Conservation (phyloP, 2,888 invertebrate genomes). For the Clunio marinus region DNA sequence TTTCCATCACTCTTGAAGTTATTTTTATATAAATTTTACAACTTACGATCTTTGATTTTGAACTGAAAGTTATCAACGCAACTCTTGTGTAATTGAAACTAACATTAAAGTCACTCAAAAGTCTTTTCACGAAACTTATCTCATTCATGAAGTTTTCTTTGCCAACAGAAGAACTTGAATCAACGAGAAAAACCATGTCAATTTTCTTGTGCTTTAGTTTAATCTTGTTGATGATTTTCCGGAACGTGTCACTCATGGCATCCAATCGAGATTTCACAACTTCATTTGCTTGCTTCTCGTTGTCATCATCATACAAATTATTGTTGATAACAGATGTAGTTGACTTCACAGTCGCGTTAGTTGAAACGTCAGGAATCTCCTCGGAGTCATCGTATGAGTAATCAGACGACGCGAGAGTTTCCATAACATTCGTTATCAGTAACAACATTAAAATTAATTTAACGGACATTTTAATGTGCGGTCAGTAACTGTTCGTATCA, state of each 20-base stretch:
- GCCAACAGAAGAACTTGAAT: constrained; percentile 66
- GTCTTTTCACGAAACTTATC: constrained; percentile 62
- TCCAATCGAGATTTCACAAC: constrained; percentile 55
- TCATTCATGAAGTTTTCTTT: constrained; percentile 62
- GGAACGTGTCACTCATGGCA: constrained; percentile 55
- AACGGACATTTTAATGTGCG: constrained; percentile 1
- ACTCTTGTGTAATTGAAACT: constrained; percentile 61
- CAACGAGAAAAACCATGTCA: constrained; percentile 65
- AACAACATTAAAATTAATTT: constrained; percentile 23
- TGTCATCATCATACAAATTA: neutral
- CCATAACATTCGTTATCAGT: constrained; percentile 4
- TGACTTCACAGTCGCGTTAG: neutral
- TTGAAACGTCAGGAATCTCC: constrained; percentile 20
- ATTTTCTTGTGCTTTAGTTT: constrained; percentile 50
- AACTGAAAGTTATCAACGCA: constrained; percentile 63
- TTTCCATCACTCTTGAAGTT: neutral
- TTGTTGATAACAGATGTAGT: neutral
- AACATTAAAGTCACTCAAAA: constrained; percentile 63
- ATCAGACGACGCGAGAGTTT: constrained; percentile 10
- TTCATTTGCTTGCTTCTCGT: constrained; percentile 46
- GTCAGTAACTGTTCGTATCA: neutral
- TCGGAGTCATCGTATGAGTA: constrained; percentile 27
- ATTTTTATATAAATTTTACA: neutral
- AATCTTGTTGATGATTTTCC: constrained; percentile 55
- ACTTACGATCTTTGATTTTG: constrained; percentile 56